A percentile compares a stretch with the other conserved stretches of the same genome.
Evolutionary conservation across 2,797 vertebrate species (phyloP).

Genomic region (Melanotaenia maccullochi): DNA sequence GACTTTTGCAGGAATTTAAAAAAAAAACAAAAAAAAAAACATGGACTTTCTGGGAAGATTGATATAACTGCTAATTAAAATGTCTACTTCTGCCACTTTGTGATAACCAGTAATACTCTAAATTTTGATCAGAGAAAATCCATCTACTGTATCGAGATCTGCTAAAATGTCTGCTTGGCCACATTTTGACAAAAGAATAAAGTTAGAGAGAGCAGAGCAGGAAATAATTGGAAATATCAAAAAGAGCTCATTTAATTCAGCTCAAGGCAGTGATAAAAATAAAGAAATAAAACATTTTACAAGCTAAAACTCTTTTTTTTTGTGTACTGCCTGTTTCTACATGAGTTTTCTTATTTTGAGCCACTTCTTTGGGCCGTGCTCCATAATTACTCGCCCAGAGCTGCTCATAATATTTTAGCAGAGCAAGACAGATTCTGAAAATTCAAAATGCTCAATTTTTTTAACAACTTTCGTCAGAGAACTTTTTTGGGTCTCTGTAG

Average conservation of each 20-base stretch:
- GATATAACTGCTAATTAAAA: constrained; percentile 44
- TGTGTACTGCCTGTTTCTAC: not conserved
- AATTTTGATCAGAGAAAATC: constrained; percentile 12
- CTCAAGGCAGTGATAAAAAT: constrained; percentile 1
- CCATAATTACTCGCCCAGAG: constrained; percentile 43
- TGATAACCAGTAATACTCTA: constrained; percentile 39
- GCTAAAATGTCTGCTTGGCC: constrained; percentile 12
- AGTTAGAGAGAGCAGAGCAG: constrained; percentile 9
- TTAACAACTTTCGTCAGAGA: constrained; percentile 21
- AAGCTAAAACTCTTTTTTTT: not conserved
- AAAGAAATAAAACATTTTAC: not conserved
- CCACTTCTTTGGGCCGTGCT: constrained; percentile 11
- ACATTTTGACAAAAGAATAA: constrained; percentile 9
- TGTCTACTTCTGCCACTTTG: constrained; percentile 39
- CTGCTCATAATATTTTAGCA: constrained; percentile 32
- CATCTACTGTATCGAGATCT: constrained; percentile 5
- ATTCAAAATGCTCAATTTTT: constrained; percentile 35
- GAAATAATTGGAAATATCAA: constrained; percentile 16
- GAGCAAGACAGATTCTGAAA: constrained; percentile 16
- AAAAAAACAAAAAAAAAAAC: constrained; percentile 8
- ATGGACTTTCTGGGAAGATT: constrained; percentile 50
- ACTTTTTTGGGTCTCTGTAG: constrained; percentile 42
- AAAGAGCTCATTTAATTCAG: not conserved
- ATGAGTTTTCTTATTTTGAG: constrained; percentile 8
- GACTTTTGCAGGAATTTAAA: not conserved